Evolutionary conservation across 2,797 vertebrate genomes (phyloP), one percentile per base, ranked within the genome.

Genomic region (Pseudopleuronectes americanus): DNA sequence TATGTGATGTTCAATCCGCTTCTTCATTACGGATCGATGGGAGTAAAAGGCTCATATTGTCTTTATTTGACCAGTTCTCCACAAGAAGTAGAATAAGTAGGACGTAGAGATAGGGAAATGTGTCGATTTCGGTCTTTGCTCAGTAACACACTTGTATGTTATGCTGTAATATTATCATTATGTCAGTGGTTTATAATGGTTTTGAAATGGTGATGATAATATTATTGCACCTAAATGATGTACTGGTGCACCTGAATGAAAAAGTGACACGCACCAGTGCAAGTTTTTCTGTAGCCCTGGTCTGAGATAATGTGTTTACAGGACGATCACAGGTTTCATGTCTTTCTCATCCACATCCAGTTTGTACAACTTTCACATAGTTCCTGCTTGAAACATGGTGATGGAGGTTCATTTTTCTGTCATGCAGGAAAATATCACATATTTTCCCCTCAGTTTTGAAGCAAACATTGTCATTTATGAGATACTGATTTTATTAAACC

Each of bases 1-100:
- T 67, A 66, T 76, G 71, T 57, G 77, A 72, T 79, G 84, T 81
- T 78, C 73, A 31, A 33, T 68, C 87, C 84, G 80, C 24, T 54
- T 70, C 63, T 66, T 51, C 53, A 31, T 23, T 67, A 0, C 28
- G 10, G 63, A 83, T 84, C 78, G 78, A 66, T 49, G 56, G 26
- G 14, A 21, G 65, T 9, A 36, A 80, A 80, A 64, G 2, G 61
- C 24, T 72, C 57, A 41, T 38, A 68, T 80, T 85, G 79, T 85
- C 69, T 84, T 2, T 52, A 49, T 84, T 84, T 77, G 77, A 71
- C 70, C 77, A 55, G 24, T 38, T 38, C 36, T 38, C 36, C 36
- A 12, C 12, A 1, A 38, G 36, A 38, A 38, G 10, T 1, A 38
- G 36, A 31, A 31, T 31, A 31, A 31, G 28, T 31, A 28, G 6